A percentile compares a stretch with the other conserved stretches of the same genome.
Evolutionary conservation across 2,113 vertebrate species (phyloP).

Genomic region (Ifrita kowaldi): DNA sequence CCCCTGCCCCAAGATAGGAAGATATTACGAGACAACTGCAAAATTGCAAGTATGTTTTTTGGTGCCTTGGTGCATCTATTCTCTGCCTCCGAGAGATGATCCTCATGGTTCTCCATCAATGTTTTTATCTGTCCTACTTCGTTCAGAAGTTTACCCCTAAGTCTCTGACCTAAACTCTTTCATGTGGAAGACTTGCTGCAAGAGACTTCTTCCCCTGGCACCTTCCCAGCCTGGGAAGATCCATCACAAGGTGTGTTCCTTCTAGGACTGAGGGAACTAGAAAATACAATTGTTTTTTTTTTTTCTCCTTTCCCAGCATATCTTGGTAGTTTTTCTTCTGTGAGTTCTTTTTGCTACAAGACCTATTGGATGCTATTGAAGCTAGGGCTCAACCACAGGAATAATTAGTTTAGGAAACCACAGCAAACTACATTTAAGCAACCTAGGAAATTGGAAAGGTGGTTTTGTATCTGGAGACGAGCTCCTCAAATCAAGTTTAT

Average conservation of each 20-base stretch:
- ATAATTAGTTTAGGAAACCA: background rate
- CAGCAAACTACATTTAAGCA: background rate
- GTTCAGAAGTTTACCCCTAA: background rate
- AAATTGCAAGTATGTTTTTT: background rate
- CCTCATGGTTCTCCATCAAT: background rate
- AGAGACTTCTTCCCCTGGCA: accelerated
- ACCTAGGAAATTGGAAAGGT: background rate
- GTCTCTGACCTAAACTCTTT: background rate
- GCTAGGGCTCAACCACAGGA: background rate
- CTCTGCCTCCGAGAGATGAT: background rate
- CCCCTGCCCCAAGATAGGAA: background rate
- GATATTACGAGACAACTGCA: background rate
- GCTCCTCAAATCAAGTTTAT: background rate
- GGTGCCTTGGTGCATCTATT: background rate
- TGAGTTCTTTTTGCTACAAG: background rate
- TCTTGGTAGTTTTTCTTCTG: background rate
- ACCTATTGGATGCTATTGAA: background rate
- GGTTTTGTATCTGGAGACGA: background rate
- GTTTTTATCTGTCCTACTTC: background rate
- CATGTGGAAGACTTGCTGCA: background rate
- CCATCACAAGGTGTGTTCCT: background rate
- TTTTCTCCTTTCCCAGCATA: background rate
- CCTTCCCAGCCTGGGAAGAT: background rate
- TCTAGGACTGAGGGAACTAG: background rate
- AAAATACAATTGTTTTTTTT: background rate